Percentiles rank a stretch among this genome's conserved stretches.
Evolutionary conservation across 2,797 vertebrate species (phyloP).

Genomic region (Synanceia verrucosa): DNA sequence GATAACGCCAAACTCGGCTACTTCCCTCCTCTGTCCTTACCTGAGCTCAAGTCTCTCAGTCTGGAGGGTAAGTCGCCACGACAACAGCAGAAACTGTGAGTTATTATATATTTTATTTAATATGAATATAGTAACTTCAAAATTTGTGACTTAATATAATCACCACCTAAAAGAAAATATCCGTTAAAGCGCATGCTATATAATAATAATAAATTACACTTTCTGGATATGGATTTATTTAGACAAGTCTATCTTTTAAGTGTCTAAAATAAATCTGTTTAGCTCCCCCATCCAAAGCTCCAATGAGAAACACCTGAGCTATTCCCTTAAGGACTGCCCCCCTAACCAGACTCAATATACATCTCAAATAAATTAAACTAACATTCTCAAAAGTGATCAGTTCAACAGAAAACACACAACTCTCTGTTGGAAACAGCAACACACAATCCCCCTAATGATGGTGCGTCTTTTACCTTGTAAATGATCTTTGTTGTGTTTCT

Average conservation of each 20-base stretch:
- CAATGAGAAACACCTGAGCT: too few species aligned
- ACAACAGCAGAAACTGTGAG: not conserved
- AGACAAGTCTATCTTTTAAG: too few species aligned
- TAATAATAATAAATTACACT: too few species aligned
- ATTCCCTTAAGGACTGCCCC: too few species aligned
- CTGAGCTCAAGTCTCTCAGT: slow-evolving; percentile 88
- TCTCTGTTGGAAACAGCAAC: not conserved
- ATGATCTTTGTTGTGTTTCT: not conserved
- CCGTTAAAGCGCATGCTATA: too few species aligned
- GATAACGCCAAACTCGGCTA: slow-evolving; percentile 83
- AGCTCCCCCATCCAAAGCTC: too few species aligned
- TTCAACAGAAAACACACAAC: not conserved
- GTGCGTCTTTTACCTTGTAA: not conserved
- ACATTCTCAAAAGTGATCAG: not conserved
- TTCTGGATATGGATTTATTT: too few species aligned
- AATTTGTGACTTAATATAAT: too few species aligned
- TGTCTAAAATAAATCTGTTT: too few species aligned
- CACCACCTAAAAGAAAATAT: too few species aligned
- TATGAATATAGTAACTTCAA: too few species aligned
- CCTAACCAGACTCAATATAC: not conserved
- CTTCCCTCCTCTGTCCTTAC: slow-evolving; percentile 89
- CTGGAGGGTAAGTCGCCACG: slow-evolving; percentile 87
- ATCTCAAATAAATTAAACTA: not conserved
- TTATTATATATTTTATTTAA: too few species aligned
- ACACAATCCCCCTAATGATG: not conserved